Conservation (phyloP, 1,140 invertebrate species). For the Drosophila santomea region DNA sequence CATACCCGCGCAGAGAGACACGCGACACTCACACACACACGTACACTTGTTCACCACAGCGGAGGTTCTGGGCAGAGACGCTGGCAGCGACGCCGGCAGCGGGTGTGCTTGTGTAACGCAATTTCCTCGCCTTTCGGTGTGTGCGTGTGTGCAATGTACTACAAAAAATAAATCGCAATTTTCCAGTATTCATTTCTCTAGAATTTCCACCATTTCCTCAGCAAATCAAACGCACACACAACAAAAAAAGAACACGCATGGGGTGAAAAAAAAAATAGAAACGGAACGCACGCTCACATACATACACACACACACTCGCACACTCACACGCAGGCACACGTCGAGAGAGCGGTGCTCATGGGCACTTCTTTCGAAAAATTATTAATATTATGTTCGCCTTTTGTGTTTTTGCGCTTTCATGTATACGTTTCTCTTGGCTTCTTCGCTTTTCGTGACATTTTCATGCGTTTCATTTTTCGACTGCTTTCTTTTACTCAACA, state of each 20-base stretch:
- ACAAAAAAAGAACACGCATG: constrained; percentile 33
- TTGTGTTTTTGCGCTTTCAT: constrained; percentile 27
- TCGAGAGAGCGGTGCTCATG: constrained; percentile 24
- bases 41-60: constrained; percentile 50
- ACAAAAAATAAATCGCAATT: constrained; percentile 31
- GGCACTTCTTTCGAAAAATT: constrained; percentile 27
- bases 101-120: constrained; percentile 77
- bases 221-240: constrained; percentile 11
- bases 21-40: constrained; percentile 36
- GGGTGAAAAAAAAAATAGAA: constrained; percentile 41
- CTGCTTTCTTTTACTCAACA: constrained; percentile 77
- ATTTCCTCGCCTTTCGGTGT: constrained; percentile 51
- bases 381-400: constrained; percentile 32
- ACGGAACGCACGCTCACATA: constrained; percentile 19
- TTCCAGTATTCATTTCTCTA: constrained; percentile 17
- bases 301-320: constrained; percentile 5
- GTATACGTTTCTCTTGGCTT: constrained; percentile 62
- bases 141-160: constrained; percentile 16
- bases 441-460: constrained; percentile 58
- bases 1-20: constrained; percentile 39
- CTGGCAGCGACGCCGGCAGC: constrained; percentile 22
- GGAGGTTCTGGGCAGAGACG: constrained; percentile 28
- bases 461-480: constrained; percentile 71
- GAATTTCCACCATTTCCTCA: constrained; percentile 25
- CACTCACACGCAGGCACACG: constrained; percentile 8